phyloP scores from a whole-genome alignment of 2,113 vertebrate genomes.

The Petromus typicus region DNA sequence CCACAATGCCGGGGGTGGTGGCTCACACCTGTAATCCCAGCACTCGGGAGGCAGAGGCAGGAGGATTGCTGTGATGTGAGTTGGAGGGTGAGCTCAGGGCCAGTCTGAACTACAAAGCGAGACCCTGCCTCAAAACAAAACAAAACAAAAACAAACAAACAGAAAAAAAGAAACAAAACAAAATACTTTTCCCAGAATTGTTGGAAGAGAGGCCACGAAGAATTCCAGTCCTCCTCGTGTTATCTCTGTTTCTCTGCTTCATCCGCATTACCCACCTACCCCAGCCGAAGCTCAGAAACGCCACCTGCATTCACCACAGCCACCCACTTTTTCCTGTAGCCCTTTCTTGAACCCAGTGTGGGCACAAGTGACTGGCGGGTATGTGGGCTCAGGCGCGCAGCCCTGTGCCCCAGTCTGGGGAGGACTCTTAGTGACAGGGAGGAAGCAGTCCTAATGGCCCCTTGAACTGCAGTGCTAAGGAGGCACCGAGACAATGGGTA shows the following conservation, averaged over 20 bases:
- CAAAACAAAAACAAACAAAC: too few species aligned
- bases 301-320: not conserved
- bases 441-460: not conserved
- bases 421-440: not conserved
- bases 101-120: too few species aligned
- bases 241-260: not conserved
- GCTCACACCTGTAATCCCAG: too few species aligned
- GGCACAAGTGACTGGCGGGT: not conserved
- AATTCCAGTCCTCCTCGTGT: not conserved
- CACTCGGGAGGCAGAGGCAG: too few species aligned
- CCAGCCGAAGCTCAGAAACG: not conserved
- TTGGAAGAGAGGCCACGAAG: not conserved
- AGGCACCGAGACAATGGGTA: not conserved
- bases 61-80: too few species aligned
- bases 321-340: not conserved
- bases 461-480: too few species aligned
- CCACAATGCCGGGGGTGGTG: too few species aligned
- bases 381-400: not conserved
- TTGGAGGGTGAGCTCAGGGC: too few species aligned
- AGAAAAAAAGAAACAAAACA: conserved; percentile 43
- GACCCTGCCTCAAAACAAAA: too few species aligned
- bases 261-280: not conserved
- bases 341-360: not conserved
- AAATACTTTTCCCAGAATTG: not conserved
- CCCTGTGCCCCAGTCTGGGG: not conserved